These are phyloP conservation scores for Nycticebus coucang DNA, from an alignment of 2,113 vertebrate species.

Conservation along the genomic window DNA sequence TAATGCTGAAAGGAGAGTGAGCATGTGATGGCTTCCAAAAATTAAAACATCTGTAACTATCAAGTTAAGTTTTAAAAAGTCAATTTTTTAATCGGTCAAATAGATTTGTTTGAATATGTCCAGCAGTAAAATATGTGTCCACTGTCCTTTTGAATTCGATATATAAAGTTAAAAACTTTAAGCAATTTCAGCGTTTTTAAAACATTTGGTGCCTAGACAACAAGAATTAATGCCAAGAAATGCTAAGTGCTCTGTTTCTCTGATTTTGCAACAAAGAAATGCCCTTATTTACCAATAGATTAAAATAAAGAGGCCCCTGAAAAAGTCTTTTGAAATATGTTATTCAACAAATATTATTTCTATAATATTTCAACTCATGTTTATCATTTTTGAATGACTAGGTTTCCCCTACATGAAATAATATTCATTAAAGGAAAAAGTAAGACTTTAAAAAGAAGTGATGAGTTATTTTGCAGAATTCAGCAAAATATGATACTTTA, in stretches of 20 bases:
- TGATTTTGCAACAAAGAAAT: constrained; percentile 42
- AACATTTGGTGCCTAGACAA: constrained; percentile 22
- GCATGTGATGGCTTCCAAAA: constrained; percentile 84
- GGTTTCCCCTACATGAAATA: not conserved
- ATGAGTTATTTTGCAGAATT: constrained; percentile 36
- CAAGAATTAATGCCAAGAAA: not conserved
- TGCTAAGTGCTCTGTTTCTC: constrained; percentile 46
- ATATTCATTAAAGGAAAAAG: constrained; percentile 26
- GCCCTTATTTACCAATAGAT: not conserved
- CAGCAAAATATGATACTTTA: constrained; percentile 13
- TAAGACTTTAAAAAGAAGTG: constrained; percentile 35
- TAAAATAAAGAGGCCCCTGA: constrained; percentile 22
- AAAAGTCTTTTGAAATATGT: constrained; percentile 39
- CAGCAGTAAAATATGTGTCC: constrained; percentile 19
- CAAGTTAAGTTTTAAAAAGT: constrained; percentile 83
- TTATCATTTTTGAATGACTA: constrained; percentile 40
- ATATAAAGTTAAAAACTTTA: constrained; percentile 24
- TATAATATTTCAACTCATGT: not conserved
- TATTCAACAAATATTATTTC: not conserved
- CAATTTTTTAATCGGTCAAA: constrained; percentile 55
- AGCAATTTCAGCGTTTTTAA: constrained; percentile 26
- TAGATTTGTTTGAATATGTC: constrained; percentile 44
- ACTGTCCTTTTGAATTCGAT: not conserved
- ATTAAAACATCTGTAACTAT: constrained; percentile 85
- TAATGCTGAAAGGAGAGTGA: constrained; percentile 87